These are phyloP conservation scores for Ganaspis sp. DNA, from an alignment of 1,140 invertebrate species.

Conservation along the genomic window DNA sequence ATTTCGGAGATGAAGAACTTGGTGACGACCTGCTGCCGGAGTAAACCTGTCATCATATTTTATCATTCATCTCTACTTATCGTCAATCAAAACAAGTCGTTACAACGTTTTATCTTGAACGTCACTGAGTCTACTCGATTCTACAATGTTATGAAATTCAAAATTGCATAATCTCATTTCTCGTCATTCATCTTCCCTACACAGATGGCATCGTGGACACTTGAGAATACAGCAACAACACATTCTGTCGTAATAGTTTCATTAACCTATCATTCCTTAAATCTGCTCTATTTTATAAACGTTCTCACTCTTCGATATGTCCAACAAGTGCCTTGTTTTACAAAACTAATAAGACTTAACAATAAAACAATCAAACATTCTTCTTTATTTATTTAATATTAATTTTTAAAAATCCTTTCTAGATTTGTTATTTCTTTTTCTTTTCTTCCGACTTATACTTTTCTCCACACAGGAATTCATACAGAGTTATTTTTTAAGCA, in stretches of 20 bases:
- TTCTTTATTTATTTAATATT: not conserved
- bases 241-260: not conserved
- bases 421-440: no score
- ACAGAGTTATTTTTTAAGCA: no score
- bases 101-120: not conserved
- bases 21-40: conserved; percentile 89
- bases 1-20: conserved; percentile 88
- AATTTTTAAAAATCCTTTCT: no score
- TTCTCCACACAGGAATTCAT: no score
- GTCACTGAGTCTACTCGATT: not conserved
- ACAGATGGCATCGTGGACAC: not conserved
- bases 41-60: conserved; percentile 65
- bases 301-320: not conserved
- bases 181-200: conserved; percentile 44
- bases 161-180: conserved; percentile 34
- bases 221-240: not conserved
- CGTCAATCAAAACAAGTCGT: not conserved
- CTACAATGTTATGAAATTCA: conserved; percentile 38
- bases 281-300: not conserved
- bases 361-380: not conserved
- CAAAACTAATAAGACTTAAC: not conserved
- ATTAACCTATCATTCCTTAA: not conserved
- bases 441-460: no score
- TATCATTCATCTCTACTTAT: conserved; percentile 19
- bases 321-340: not conserved